Conservation (phyloP, 2,797 vertebrate species). For the Leuciscus waleckii region DNA sequence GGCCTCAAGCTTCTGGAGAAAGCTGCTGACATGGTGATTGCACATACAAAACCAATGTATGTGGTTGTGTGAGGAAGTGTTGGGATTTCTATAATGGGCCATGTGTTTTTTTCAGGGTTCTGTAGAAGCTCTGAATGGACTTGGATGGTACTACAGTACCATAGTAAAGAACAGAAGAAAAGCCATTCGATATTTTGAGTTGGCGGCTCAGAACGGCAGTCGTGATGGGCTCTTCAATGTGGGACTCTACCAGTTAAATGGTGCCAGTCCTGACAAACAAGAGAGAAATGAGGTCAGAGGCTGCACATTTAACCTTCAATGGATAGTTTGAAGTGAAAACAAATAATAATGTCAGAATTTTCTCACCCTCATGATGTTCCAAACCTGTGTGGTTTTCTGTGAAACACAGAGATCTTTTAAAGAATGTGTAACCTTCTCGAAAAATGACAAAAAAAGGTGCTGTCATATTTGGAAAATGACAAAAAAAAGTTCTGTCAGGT, state of each 20-base stretch:
- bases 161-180: conserved; percentile 80
- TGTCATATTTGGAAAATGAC: too few relatives aligned
- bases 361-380: neutral
- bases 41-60: neutral
- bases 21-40: conserved; percentile 87
- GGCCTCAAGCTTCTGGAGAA: conserved; percentile 88
- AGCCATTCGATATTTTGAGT: conserved; percentile 84
- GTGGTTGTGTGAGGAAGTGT: conserved; percentile 38
- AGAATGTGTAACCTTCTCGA: neutral
- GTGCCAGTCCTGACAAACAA: conserved; percentile 75
- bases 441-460: neutral
- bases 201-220: conserved; percentile 86
- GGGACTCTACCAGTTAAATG: conserved; percentile 84
- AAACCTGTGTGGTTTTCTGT: neutral
- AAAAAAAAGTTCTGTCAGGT: too few relatives aligned
- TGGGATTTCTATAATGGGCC: neutral
- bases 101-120: conserved; percentile 79
- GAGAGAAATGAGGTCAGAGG: conserved; percentile 82
- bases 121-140: conserved; percentile 87
- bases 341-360: neutral
- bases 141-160: conserved; percentile 92
- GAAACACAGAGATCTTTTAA: neutral
- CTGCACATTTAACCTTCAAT: neutral
- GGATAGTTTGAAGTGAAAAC: neutral
- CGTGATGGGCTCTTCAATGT: conserved; percentile 88